Conservation (phyloP, 2,113 vertebrate species). For the Dromiciops gliroides region DNA sequence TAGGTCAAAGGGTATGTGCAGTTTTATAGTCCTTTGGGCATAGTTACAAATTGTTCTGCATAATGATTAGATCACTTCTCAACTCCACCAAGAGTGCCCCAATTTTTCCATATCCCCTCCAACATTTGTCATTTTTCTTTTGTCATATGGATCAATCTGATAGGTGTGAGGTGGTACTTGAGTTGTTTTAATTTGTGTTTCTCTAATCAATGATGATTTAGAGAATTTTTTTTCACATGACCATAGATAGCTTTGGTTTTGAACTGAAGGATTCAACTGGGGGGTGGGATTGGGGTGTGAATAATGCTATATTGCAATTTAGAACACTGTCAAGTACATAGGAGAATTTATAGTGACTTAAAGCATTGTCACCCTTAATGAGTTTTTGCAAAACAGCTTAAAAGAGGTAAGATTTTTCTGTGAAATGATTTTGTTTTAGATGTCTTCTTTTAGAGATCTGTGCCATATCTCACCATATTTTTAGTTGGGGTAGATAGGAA, state of each 20-base stretch:
- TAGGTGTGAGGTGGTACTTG: not conserved
- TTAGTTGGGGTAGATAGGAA: not conserved
- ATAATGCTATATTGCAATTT: not conserved
- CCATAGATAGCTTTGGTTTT: not conserved
- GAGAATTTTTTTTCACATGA: not conserved
- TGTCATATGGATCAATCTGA: not conserved
- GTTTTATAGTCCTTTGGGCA: not conserved
- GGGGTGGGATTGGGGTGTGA: not conserved
- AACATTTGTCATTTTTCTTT: not conserved
- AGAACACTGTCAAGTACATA: not conserved
- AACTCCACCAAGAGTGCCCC: not conserved
- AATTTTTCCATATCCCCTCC: not conserved
- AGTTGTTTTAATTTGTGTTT: not conserved
- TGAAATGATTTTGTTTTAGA: not conserved
- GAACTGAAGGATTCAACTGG: not conserved
- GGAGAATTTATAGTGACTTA: not conserved
- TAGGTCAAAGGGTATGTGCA: not conserved
- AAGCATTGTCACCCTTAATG: not conserved
- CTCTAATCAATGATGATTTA: not conserved
- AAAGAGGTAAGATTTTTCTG: not conserved
- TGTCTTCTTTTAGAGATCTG: not conserved
- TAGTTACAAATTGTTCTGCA: not conserved
- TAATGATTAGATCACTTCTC: not conserved
- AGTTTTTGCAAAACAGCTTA: not conserved
- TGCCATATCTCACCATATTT: not conserved